These are phyloP conservation scores for Mormyrus lacerda DNA, from an alignment of 2,113 vertebrate species.

Conservation along the genomic window DNA sequence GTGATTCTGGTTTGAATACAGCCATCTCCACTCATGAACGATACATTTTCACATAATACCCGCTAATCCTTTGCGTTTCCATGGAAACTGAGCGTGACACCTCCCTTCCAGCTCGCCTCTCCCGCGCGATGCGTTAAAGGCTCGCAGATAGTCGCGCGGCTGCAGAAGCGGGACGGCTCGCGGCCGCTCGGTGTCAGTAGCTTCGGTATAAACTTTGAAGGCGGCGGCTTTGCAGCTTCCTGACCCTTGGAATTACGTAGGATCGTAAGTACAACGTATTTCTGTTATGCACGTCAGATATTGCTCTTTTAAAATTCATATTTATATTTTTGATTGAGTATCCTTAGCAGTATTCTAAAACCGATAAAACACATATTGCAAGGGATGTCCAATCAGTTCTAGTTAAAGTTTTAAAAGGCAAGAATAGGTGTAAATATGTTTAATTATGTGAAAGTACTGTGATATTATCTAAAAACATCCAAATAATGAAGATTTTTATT, in stretches of 20 bases:
- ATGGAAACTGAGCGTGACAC: constrained; percentile 21
- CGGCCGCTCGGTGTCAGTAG: too few relatives aligned
- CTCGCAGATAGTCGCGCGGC: background rate
- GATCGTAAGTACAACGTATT: background rate
- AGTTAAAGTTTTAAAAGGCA: background rate
- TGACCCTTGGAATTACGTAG: background rate
- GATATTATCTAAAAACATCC: background rate
- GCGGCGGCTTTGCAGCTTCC: background rate
- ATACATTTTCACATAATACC: background rate
- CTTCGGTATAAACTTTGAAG: constrained; percentile 3
- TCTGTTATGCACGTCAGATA: background rate
- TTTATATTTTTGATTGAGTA: background rate
- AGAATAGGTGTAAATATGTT: background rate
- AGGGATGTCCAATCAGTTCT: background rate
- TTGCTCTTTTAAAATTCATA: background rate
- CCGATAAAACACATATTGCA: background rate
- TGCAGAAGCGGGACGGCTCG: background rate
- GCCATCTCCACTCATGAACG: background rate
- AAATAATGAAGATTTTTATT: background rate
- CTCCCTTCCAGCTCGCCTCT: background rate
- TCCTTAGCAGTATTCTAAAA: background rate
- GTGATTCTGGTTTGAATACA: background rate
- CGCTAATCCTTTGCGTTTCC: constrained; percentile 4
- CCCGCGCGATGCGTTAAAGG: background rate
- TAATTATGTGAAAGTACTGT: background rate